Percentiles rank a stretch among this genome's conserved stretches.
Conservation (phyloP, 2,113 vertebrate genomes). For the Semicossyphus pulcher region DNA sequence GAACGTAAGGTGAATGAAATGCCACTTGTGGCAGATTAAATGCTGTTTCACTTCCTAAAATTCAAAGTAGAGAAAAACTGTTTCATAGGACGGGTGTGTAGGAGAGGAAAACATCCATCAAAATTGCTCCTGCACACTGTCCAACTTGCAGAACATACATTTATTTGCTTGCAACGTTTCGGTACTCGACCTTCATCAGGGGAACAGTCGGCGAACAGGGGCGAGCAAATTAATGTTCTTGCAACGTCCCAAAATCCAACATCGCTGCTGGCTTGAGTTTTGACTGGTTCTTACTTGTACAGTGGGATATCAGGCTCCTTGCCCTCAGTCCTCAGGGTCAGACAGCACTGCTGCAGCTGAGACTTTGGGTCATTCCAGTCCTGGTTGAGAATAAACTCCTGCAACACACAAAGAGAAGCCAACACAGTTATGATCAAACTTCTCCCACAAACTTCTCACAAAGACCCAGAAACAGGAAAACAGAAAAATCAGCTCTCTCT, state of each 20-base stretch:
- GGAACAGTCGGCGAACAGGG: too few relatives aligned
- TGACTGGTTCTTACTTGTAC: slow-evolving; percentile 90
- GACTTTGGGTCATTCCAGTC: slow-evolving; percentile 99
- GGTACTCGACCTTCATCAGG: too few relatives aligned
- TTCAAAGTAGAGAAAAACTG: too few relatives aligned
- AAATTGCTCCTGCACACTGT: too few relatives aligned
- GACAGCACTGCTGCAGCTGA: slow-evolving; percentile 97
- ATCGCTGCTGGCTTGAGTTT: neutral
- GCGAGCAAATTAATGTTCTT: too few relatives aligned
- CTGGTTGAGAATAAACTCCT: slow-evolving; percentile 99
- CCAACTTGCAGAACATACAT: too few relatives aligned
- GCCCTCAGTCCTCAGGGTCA: slow-evolving; percentile 96
- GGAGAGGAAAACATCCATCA: too few relatives aligned
- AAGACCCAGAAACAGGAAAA: slow-evolving; percentile 2
- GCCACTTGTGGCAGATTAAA: neutral
- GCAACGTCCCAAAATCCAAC: neutral
- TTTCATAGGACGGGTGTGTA: too few relatives aligned
- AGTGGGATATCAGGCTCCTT: slow-evolving; percentile 98
- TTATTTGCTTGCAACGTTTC: too few relatives aligned
- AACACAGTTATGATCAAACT: slow-evolving; percentile 9
- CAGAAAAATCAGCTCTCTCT: neutral
- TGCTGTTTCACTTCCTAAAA: neutral
- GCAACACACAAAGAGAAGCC: slow-evolving; percentile 37
- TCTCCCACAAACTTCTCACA: neutral
- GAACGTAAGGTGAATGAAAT: neutral